Base-by-base conservation (phyloP, 2,113 vertebrate genomes). In the Motacilla tschutschensis region DNA sequence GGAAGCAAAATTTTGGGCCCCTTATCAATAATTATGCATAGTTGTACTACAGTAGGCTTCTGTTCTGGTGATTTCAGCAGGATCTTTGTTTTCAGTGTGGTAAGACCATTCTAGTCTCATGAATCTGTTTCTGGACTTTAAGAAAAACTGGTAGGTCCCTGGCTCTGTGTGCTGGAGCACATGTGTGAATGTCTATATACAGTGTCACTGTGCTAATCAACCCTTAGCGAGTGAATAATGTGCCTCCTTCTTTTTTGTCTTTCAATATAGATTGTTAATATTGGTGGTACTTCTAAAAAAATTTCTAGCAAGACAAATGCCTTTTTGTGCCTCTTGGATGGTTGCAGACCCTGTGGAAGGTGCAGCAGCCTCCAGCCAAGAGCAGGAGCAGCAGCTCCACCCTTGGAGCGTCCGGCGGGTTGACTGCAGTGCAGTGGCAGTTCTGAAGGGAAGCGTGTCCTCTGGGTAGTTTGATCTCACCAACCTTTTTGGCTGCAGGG, bases 381-480 rank as follows among this genome's bases (percentile, higher is more conserved):
- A 26, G 26, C 1, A 5, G 60, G 31, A 81, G 40, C 22, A 63
- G 53, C 53, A 71, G 36, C 44, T 80, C 33, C 31, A 11, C 63
- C 43, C 47, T n/a, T 60, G n/a, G 41, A 69, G 5, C 0, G 0
- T 43, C 18, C 0, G 1, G 15, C 0, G 0, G 3, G 18, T 14
- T 31, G 54, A 7, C 3, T 29, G 11, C 1, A 0, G 24, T 35
- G 5, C 43, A 0, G 0, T 20, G 4, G 4, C 43, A 7, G 13
- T 6, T 47, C 41, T 57, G 72, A 22, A 85, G 46, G 54, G 72
- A 89, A 85, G 16, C 0, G 0, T 31, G 18, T 71, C 48, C 41
- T 59, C 54, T 70, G 72, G 24, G 18, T 38, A 28, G 73, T 75
- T 85, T 64, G 41, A 71, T 77, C 87, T 72, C 41, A 2, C 44